phyloP scores from a whole-genome alignment of 1,140 invertebrate species.

The Trichonephila clavata region DNA sequence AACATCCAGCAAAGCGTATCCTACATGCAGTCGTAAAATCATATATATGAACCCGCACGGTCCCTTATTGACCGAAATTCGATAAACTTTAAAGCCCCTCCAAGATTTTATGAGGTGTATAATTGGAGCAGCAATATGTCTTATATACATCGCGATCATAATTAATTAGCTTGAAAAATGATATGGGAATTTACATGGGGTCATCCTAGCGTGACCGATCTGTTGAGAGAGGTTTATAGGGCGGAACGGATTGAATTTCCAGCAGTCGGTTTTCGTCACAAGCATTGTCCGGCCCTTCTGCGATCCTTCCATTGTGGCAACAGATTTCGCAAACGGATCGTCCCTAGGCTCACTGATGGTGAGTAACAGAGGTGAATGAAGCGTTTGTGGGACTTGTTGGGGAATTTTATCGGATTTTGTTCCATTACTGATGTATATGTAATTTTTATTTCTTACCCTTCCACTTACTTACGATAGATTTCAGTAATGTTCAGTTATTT shows the following conservation, averaged over 20 bases:
- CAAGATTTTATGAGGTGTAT: not conserved
- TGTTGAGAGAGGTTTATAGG: slow-evolving; percentile 19
- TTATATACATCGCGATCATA: not conserved
- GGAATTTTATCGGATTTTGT: not conserved
- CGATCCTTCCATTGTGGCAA: not conserved
- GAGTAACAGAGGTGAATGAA: not conserved
- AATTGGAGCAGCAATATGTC: slow-evolving; percentile 3
- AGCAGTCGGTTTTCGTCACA: not conserved
- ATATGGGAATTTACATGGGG: not conserved
- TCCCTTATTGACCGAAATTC: not conserved
- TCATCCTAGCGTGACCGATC: not conserved
- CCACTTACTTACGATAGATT: not conserved
- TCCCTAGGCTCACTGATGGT: not conserved
- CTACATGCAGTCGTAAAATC: not conserved
- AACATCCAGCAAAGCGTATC: not conserved
- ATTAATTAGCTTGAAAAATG: not conserved
- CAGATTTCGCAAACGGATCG: not conserved
- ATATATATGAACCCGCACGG: not conserved
- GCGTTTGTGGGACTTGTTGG: not conserved
- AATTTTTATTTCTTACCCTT: not conserved
- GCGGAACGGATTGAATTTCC: slow-evolving; percentile 33
- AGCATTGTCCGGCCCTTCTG: not conserved
- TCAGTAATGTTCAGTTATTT: not conserved
- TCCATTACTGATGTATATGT: not conserved
- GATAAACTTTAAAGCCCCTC: not conserved